Conservation (phyloP, 2,113 vertebrate species). For the Macquaria ambigua region DNA sequence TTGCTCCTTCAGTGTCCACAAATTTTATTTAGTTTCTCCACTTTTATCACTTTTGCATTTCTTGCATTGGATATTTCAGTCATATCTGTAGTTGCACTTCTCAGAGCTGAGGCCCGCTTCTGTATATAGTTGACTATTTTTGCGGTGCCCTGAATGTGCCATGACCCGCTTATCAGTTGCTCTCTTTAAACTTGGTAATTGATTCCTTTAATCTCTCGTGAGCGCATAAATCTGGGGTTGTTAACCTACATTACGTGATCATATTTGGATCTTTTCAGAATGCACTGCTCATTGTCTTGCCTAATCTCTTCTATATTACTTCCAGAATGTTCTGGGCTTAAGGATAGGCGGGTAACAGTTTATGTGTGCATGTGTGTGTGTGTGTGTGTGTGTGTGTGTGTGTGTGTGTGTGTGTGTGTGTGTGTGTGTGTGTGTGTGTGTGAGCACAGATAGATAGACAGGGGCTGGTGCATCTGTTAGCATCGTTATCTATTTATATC, state of each 20-base stretch:
- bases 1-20: not conserved
- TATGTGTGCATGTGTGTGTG: constrained; percentile 25
- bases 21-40: not conserved
- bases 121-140: constrained; percentile 78
- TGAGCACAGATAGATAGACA: constrained; percentile 75
- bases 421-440: constrained; percentile 26
- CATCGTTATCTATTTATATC: constrained; percentile 87
- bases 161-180: constrained; percentile 72
- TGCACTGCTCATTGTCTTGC: not conserved
- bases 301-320: constrained; percentile 35
- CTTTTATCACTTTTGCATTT: constrained; percentile 24
- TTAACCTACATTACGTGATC: constrained; percentile 15
- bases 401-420: constrained; percentile 24
- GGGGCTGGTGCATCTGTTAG: constrained; percentile 84
- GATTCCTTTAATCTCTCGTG: constrained; percentile 46
- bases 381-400: constrained; percentile 16
- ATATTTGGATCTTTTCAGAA: constrained; percentile 15
- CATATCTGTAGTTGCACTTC: constrained; percentile 35
- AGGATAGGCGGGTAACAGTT: constrained; percentile 41
- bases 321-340: constrained; percentile 64
- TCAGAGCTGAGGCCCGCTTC: constrained; percentile 47
- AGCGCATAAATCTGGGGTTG: constrained; percentile 22
- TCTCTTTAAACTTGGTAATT: constrained; percentile 64
- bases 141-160: constrained; percentile 61
- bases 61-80: constrained; percentile 30